These are phyloP conservation scores for Hymenopus coronatus DNA, from an alignment of 2,888 invertebrate species.

Conservation along the genomic window DNA sequence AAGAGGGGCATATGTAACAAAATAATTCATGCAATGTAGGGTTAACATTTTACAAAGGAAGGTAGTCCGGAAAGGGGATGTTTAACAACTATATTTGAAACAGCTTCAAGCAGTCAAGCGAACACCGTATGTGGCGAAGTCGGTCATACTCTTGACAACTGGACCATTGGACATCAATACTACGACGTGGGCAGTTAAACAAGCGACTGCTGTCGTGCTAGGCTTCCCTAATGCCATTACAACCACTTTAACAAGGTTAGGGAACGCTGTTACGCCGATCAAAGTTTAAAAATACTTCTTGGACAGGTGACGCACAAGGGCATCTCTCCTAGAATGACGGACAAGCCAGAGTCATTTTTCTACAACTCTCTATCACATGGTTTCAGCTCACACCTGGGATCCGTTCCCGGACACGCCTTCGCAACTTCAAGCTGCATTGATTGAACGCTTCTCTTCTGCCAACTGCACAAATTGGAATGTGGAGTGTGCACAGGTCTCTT, in stretches of 20 bases:
- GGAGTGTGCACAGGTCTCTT: no score
- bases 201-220: neutral
- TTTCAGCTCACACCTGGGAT: neutral
- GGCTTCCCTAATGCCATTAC: neutral
- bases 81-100: no score
- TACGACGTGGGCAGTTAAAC: neutral
- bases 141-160: no score
- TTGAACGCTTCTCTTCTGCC: neutral
- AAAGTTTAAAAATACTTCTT: neutral
- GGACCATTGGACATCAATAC: no score
- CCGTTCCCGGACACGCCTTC: neutral
- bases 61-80: no score
- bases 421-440: neutral
- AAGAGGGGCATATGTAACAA: no score
- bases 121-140: no score
- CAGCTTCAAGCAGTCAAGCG: no score
- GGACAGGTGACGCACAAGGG: neutral
- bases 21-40: no score
- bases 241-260: neutral
- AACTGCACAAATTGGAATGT: neutral
- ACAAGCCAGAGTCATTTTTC: neutral
- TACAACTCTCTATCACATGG: neutral
- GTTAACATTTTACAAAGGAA: no score
- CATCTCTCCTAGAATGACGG: neutral
- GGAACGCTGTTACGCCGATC: neutral